Evolutionary conservation across 2,113 vertebrate genomes (phyloP), one percentile per base, ranked within the genome.

Genomic region (Hypanus sabinus): DNA sequence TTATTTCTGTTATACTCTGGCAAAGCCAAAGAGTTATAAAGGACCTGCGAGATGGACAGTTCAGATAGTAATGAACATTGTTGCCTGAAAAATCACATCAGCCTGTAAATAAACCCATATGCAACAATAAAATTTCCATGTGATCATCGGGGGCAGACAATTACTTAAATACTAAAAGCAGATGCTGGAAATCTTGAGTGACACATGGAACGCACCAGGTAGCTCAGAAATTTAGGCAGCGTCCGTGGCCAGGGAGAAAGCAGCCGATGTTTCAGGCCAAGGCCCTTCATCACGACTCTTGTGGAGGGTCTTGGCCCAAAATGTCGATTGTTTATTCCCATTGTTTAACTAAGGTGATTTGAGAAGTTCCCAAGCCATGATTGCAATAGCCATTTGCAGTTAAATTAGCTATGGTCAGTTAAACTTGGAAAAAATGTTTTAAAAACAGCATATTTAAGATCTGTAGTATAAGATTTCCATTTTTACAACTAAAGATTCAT

Each of bases 381-480:
- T 27, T 88, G 6, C 27, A 62, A 88, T 24, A 62, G 60, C 62
- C 57, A 24, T n/a, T 88, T 24, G 12, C 57, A 60, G 27, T 30
- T 87, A n/a, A 87, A 55, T 87, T 62, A 62, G 83, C 11, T 62
- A 30, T 18, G 60, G 60, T 33, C 85, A 90, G 62, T 65, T 90
- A 62, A 90, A 90, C 30, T 65, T 68, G 5, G 9, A 65, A 65
- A 65, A 90, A 20, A 46, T 46, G 12, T 90, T 90, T 33, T 18
- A 90, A 18, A 33, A 65, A 68, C 12, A 33, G 85, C 85, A 65
- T 68, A 65, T 33, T 88, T 88, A 5, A 88, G 30, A 65, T 65
- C 85, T 88, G 57, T 33, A 65, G 60, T 60, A 68, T 90, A 62
- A 62, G 57, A 88, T 88, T 88, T 88, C n/a, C 85, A 65, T 65